Evolutionary conservation across 2,888 invertebrate species (phyloP), one percentile per base, ranked within the genome.

Genomic region (Hoplodrina blanda): DNA sequence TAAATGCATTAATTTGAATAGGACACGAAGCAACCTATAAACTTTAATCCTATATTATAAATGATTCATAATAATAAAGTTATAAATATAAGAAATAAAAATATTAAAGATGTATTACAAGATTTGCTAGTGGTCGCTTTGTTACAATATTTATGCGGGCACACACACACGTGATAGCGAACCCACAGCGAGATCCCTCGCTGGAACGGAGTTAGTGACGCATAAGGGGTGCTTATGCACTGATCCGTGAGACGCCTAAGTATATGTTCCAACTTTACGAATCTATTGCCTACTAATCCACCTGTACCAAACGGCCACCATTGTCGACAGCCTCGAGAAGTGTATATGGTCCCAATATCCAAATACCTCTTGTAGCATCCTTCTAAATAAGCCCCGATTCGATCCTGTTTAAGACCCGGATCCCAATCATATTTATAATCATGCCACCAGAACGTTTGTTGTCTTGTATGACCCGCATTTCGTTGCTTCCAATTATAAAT

Each of bases 81-180:
- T 37, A 37, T 25, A 25, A 25, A 25, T 25, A 25, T 25, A 2
- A 25, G 25, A 25, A 2, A 25, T 25, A 25, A 25, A 25, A 25
- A 25, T 25, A 25, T 2, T 2, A 25, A 25, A 25, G 25, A 25
- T 25, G 25, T 37, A 37, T 37, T 37, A 37, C 8, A 37, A 37
- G 37, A 1, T 37, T 37, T 37, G 8, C 8, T 8, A 8, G 37
- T 7, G 4, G n/a, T 19, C 33, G 64, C 44, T 30, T 6, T 41
- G 60, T 76, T 76, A 17, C 76, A 76, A 17, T 44, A 76, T 1
- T 3, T 52, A 6, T 30, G 37, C 0, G 15, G 3, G 25, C 76
- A 75, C 2, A 76, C 64, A 17, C 76, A 76, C 11, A 66, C 76
- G 59, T 76, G 71, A 30, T 57, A 62, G 20, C 76, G 70, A 1